Conservation (phyloP, 2,113 vertebrate genomes). For the Rynchops niger region DNA sequence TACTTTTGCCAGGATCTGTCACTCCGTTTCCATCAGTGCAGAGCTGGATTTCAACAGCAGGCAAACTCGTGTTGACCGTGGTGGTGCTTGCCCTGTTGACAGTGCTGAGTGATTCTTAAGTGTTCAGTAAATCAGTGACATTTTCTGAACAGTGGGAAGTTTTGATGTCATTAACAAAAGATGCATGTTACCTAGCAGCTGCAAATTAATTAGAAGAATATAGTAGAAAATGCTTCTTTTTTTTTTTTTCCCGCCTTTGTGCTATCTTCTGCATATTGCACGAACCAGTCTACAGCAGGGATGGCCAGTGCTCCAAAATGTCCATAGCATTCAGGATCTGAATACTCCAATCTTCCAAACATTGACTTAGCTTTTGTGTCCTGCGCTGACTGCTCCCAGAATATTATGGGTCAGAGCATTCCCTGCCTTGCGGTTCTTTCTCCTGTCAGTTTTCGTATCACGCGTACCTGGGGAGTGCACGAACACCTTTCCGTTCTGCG, state of each 20-base stretch:
- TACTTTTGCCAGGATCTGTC: background rate
- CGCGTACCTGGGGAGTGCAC: background rate
- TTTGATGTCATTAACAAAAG: slow-evolving; percentile 54
- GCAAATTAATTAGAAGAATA: slow-evolving; percentile 31
- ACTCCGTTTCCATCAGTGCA: background rate
- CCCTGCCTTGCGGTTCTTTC: background rate
- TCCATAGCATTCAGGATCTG: background rate
- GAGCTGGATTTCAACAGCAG: background rate
- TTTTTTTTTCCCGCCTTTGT: background rate
- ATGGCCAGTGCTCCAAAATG: background rate
- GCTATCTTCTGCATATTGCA: background rate
- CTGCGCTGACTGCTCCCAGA: background rate
- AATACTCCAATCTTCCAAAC: background rate
- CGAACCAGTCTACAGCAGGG: background rate
- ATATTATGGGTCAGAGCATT: background rate
- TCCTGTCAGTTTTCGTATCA: background rate
- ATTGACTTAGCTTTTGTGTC: background rate
- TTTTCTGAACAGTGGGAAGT: slow-evolving; percentile 55
- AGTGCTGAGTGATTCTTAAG: slow-evolving; percentile 43
- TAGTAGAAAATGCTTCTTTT: background rate
- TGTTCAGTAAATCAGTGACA: slow-evolving; percentile 43
- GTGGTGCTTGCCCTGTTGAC: background rate
- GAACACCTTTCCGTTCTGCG: background rate
- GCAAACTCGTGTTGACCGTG: background rate
- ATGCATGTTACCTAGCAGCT: slow-evolving; percentile 50